Percentiles rank a stretch among this genome's conserved stretches.
phyloP scores from a whole-genome alignment of 2,888 invertebrate species.

The Argynnis bischoffii region DNA sequence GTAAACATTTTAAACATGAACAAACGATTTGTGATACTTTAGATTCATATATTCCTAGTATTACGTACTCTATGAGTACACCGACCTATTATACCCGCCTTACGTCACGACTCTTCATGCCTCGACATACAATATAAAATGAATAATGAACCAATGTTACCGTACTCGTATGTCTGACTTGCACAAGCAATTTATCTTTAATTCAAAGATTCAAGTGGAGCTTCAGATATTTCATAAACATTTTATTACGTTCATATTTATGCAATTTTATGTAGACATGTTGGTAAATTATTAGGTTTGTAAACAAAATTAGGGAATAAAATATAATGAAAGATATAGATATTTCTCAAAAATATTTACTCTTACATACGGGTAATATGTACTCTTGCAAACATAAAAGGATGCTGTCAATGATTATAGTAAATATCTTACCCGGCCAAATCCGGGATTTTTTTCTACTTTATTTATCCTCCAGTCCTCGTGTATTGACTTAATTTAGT shows the following conservation, averaged over 20 bases:
- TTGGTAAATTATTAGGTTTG: too few relatives aligned
- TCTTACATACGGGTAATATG: too few relatives aligned
- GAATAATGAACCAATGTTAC: constrained; percentile 14
- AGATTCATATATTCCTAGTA: neutral
- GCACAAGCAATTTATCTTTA: constrained; percentile 18
- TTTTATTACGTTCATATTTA: neutral
- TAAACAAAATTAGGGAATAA: too few relatives aligned
- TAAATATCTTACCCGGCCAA: constrained; percentile 1
- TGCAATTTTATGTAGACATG: too few relatives aligned
- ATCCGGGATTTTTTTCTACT: neutral
- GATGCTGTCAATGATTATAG: neutral
- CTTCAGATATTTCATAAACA: neutral
- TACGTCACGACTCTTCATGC: constrained; percentile 17
- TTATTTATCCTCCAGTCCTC: neutral
- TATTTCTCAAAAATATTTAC: neutral
- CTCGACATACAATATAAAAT: constrained; percentile 20
- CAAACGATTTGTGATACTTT: neutral
- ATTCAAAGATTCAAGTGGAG: constrained; percentile 8
- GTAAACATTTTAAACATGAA: neutral
- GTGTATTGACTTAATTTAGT: too few relatives aligned
- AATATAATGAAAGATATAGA: neutral
- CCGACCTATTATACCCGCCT: constrained; percentile 12
- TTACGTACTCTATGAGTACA: constrained; percentile 12
- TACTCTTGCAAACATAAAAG: neutral
- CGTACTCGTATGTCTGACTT: constrained; percentile 2